Conservation (phyloP, 2,797 vertebrate species). For the Taeniopygia guttata region DNA sequence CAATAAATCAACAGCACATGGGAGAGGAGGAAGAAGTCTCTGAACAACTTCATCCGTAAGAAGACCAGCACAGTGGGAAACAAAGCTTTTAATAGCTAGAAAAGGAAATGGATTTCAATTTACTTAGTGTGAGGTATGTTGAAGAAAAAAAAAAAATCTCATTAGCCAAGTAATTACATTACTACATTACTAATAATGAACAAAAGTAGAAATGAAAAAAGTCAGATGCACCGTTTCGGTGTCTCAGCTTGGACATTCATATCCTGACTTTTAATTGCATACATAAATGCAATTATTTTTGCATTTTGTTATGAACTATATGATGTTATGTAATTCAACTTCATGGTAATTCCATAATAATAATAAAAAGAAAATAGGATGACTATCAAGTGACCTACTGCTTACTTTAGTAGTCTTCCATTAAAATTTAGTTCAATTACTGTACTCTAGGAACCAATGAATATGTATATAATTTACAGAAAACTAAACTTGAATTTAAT, state of each 20-base stretch:
- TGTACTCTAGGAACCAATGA: neutral
- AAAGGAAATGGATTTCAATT: conserved; percentile 45
- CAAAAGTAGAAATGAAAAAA: neutral
- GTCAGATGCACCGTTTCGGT: neutral
- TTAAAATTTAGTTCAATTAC: neutral
- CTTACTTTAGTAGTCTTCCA: neutral
- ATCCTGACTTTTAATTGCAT: neutral
- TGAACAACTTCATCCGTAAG: conserved; percentile 84
- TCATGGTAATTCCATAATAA: neutral
- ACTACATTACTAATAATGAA: neutral
- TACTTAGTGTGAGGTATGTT: neutral
- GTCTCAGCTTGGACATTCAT: neutral
- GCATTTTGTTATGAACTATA: neutral
- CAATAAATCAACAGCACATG: conserved; percentile 85
- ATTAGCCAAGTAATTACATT: neutral
- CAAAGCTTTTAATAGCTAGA: conserved; percentile 84
- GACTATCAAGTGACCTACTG: neutral
- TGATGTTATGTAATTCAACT: neutral
- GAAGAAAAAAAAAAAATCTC: neutral
- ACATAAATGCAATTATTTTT: neutral
- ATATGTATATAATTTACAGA: neutral
- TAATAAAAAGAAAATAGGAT: neutral
- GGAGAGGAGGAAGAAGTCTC: conserved; percentile 82
- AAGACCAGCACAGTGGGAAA: conserved; percentile 85
- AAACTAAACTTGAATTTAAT: neutral